Evolutionary conservation across 2,113 vertebrate genomes (phyloP).

Genomic region (Tiliqua scincoides): DNA sequence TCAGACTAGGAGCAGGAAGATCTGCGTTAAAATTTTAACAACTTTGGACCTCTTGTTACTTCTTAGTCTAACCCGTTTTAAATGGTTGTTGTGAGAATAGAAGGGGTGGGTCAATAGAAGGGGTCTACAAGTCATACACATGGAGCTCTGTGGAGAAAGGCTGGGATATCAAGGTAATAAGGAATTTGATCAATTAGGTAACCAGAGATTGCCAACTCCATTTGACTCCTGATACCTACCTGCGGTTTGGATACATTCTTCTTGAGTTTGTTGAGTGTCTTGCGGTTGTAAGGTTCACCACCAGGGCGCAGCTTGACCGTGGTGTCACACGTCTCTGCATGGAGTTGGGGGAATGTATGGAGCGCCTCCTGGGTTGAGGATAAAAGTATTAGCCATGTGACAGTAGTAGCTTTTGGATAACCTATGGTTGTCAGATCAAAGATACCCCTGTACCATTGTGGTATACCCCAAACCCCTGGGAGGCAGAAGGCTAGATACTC

Average conservation of each 20-base stretch:
- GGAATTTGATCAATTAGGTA: not conserved
- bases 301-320: conserved; percentile 83
- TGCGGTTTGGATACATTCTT: conserved; percentile 89
- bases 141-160: not conserved
- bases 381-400: not conserved
- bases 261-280: conserved; percentile 92
- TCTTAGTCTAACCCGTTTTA: not conserved
- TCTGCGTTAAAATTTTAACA: not conserved
- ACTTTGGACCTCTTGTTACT: not conserved
- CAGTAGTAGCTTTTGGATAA: not conserved
- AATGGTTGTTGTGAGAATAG: not conserved
- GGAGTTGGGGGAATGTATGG: conserved; percentile 87
- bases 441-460: not conserved
- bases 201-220: fast-evolving
- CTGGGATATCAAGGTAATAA: not conserved
- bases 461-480: not conserved
- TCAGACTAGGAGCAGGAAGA: not conserved
- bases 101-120: not conserved
- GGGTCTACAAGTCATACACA: no score
- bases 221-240: conserved; percentile 63
- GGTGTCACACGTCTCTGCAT: conserved; percentile 78
- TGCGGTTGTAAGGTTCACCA: conserved; percentile 90
- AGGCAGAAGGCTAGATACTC: not conserved
- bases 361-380: conserved; percentile 78
- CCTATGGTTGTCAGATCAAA: not conserved